Base-by-base conservation (phyloP, 2,888 invertebrate genomes). In the Rotaria sp. region DNA sequence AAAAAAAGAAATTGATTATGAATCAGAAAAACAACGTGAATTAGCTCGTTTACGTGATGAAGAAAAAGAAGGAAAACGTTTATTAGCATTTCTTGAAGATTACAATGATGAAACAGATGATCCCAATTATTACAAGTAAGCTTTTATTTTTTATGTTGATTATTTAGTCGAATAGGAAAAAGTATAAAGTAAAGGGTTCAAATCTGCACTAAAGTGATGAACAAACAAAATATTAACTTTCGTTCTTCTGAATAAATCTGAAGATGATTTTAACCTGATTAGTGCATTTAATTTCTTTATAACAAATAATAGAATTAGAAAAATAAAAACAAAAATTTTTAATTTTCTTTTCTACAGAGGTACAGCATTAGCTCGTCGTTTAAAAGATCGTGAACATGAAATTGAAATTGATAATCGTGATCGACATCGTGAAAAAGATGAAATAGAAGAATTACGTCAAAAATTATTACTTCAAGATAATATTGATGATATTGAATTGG, bases 41-140 rank as follows among this genome's bases (percentile, higher is more conserved):
- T 94, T 95, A 89, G 96, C 96, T 90, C 92, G 95, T 84, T 93
- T 94, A 88, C 94, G 95, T 89, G 94, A 95, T 89, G 95, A 67
- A 26, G n/a, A 95, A 91, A 94, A 94, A 87, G 98, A 99, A 92
- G 97, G 96, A 0, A 95, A 96, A 92, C 93, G 96, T 80, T 93
- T 99, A 86, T 96, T 96, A 91, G 96, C 97, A 92, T 99, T 99
- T 92, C 93, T 99, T 7, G 99, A 99, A 92, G 98, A 99, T 91
- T 99, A 99, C 90, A 97, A 98, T 90, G 99, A 99, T 91, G 97
- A 97, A 91, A 93, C 96, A 85, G 97, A 98, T 91, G 99, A 99
- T 91, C 93, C 95, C 85, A 97, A 97, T 92, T 99, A 95, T 92
- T 99, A 97, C 93, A 96, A 95, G 80, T 26, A 26, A 80, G 26